Conservation (phyloP, 2,797 vertebrate genomes). For the Urocyon cinereoargenteus region DNA sequence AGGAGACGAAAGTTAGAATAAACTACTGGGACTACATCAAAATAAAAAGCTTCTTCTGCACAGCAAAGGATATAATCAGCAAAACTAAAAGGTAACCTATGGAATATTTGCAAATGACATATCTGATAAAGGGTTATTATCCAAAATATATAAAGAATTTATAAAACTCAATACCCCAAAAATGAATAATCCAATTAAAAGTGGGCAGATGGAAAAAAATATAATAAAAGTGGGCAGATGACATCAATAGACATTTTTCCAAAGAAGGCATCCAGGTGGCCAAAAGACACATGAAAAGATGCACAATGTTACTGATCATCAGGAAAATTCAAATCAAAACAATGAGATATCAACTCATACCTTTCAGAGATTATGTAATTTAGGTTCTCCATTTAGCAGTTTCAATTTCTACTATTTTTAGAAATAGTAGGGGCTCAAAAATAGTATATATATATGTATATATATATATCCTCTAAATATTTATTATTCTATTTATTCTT, state of each 20-base stretch:
- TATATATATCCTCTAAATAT: neutral
- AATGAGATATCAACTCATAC: neutral
- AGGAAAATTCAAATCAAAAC: neutral
- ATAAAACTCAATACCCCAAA: neutral
- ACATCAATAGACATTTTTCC: neutral
- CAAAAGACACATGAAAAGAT: neutral
- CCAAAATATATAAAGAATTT: neutral
- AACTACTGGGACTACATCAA: neutral
- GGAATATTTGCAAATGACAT: neutral
- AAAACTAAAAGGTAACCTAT: neutral
- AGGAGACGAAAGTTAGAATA: neutral
- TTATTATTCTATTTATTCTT: neutral
- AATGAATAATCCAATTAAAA: neutral
- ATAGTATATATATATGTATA: neutral
- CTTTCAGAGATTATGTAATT: constrained; percentile 1
- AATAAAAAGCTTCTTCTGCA: neutral
- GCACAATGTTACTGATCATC: neutral
- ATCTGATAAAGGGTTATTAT: neutral
- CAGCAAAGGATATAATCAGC: neutral
- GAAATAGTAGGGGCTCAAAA: neutral
- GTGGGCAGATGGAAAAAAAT: neutral
- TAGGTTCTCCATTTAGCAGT: neutral
- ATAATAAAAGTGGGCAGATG: neutral
- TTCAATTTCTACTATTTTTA: neutral
- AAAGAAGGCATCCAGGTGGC: neutral